phyloP scores from a whole-genome alignment of 2,888 invertebrate genomes.

The Zygothrica quintamaculata region DNA sequence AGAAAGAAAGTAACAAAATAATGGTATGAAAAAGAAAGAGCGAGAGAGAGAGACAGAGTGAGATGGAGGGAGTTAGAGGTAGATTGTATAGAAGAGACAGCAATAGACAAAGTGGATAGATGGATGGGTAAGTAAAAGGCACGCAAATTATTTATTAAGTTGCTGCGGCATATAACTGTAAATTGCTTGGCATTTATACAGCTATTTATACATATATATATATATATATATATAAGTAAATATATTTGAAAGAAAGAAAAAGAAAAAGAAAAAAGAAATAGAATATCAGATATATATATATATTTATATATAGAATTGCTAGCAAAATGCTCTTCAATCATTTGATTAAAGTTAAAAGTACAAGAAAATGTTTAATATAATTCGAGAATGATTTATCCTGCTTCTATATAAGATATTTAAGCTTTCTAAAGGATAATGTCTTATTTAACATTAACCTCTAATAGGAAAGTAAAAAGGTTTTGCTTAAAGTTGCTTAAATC shows the following conservation, averaged over 20 bases:
- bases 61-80: neutral
- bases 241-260: too few relatives aligned
- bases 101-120: slow-evolving; percentile 39
- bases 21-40: too few relatives aligned
- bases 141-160: slow-evolving; percentile 62
- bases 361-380: slow-evolving; percentile 2
- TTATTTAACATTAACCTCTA: too few relatives aligned
- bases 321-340: too few relatives aligned
- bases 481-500: neutral
- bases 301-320: too few relatives aligned
- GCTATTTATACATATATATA: too few relatives aligned
- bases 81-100: slow-evolving; percentile 11
- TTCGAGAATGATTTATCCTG: too few relatives aligned
- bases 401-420: too few relatives aligned
- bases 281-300: neutral
- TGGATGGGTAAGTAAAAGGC: slow-evolving; percentile 56
- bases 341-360: neutral
- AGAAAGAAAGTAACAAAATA: slow-evolving; percentile 4
- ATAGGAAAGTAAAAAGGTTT: neutral
- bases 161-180: slow-evolving; percentile 64
- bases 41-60: neutral
- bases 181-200: slow-evolving; percentile 68
- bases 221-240: too few relatives aligned
- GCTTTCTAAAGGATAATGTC: too few relatives aligned
- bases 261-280: too few relatives aligned